phyloP scores from a whole-genome alignment of 2,113 vertebrate species.

The Otocyon megalotis region DNA sequence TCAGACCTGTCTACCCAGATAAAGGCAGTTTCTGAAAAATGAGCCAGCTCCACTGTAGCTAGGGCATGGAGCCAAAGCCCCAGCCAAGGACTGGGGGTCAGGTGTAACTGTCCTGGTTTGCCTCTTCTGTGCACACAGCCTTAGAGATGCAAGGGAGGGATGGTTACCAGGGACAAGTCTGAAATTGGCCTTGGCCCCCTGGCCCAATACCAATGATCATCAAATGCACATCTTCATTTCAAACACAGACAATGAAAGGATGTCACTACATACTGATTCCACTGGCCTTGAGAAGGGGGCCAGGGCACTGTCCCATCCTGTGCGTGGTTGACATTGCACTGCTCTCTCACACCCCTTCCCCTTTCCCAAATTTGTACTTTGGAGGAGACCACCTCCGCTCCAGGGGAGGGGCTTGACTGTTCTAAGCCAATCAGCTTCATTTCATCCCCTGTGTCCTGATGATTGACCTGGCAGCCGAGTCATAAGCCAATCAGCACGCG shows the following conservation, averaged over 20 bases:
- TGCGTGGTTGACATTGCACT: not conserved
- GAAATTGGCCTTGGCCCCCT: not conserved
- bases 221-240: not conserved
- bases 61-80: not conserved
- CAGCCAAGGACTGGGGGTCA: not conserved
- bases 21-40: not conserved
- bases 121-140: not conserved
- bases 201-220: not conserved
- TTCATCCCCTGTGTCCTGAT: not conserved
- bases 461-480: not conserved
- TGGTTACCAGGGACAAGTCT: not conserved
- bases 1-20: not conserved
- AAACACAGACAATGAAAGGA: not conserved
- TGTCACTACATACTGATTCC: not conserved
- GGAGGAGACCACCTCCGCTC: not conserved
- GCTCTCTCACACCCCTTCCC: not conserved
- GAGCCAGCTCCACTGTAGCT: not conserved
- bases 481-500: not conserved
- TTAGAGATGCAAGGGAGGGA: not conserved
- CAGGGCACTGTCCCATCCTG: not conserved
- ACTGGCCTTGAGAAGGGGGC: not conserved
- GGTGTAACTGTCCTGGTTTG: not conserved
- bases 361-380: not conserved
- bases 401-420: not conserved
- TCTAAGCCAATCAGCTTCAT: not conserved